Evolutionary conservation across 2,797 vertebrate species (phyloP).

Genomic region (Ambastaia sidthimunki): DNA sequence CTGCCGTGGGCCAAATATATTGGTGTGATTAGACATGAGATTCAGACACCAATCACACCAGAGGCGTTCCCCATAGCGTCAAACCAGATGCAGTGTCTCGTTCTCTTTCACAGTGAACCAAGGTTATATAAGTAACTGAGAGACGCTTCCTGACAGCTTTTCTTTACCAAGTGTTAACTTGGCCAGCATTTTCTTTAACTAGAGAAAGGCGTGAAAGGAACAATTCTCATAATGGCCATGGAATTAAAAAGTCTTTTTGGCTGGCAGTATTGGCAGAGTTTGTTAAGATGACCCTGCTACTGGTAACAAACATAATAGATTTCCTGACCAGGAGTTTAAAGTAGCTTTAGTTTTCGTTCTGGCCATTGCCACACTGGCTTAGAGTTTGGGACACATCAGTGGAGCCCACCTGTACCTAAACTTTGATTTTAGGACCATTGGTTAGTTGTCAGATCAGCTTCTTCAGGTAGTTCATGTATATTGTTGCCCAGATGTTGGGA

Average conservation of each 20-base stretch:
- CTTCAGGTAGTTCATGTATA: conserved; percentile 79
- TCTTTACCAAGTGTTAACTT: conserved; percentile 33
- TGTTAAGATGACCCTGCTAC: conserved; percentile 82
- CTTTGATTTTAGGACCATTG: conserved; percentile 81
- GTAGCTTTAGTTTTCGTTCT: conserved; percentile 84
- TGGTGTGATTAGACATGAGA: no score
- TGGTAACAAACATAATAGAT: conserved; percentile 66
- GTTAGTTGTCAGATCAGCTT: conserved; percentile 85
- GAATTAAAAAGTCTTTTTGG: conserved; percentile 85
- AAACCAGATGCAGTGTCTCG: no score
- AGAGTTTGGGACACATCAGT: conserved; percentile 85
- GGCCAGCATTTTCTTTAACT: conserved; percentile 25
- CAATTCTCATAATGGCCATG: conserved; percentile 70
- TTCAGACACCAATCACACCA: no score
- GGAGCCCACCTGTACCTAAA: conserved; percentile 85
- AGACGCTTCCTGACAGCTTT: conserved; percentile 45
- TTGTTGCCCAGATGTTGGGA: conserved; percentile 82
- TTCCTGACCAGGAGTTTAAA: conserved; percentile 81
- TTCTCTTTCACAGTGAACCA: no score
- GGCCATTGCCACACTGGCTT: conserved; percentile 81
- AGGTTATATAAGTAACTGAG: no score
- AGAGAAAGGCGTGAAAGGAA: conserved; percentile 16
- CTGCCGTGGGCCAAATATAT: no score
- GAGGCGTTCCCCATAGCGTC: no score
- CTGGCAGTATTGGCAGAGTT: conserved; percentile 81